These are phyloP conservation scores for Thelaira solivaga DNA, from an alignment of 2,888 invertebrate genomes.

Conservation along the genomic window DNA sequence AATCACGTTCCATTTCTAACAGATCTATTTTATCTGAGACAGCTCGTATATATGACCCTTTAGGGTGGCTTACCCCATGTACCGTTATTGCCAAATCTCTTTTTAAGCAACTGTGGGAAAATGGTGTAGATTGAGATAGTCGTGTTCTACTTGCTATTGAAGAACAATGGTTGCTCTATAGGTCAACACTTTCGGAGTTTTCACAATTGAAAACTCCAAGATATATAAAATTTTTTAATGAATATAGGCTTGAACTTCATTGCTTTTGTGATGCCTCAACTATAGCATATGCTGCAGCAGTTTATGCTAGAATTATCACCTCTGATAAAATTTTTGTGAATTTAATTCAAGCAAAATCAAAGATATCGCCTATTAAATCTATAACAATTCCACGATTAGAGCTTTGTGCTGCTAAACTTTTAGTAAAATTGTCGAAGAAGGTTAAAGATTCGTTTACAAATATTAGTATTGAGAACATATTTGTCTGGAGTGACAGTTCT, in stretches of 20 bases:
- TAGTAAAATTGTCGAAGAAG: not conserved
- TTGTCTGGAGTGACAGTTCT: slow-evolving; percentile 8
- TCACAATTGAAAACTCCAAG: slow-evolving; percentile 9
- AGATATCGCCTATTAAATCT: too few relatives aligned
- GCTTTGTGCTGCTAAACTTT: slow-evolving; percentile 26
- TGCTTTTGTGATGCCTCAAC: slow-evolving; percentile 30
- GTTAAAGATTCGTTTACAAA: not conserved
- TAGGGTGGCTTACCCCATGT: too few relatives aligned
- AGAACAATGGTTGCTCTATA: not conserved
- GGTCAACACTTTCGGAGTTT: not conserved
- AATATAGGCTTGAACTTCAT: not conserved
- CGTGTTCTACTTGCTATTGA: not conserved
- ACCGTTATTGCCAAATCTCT: too few relatives aligned
- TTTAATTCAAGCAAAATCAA: too few relatives aligned
- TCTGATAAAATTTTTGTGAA: slow-evolving; percentile 8
- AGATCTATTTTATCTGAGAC: slow-evolving; percentile 15
- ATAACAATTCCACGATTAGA: slow-evolving; percentile 22
- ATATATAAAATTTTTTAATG: not conserved
- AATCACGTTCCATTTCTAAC: not conserved
- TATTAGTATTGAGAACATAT: slow-evolving; percentile 12
- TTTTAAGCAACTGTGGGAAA: slow-evolving; percentile 22
- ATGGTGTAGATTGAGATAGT: slow-evolving; percentile 16
- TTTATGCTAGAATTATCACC: slow-evolving; percentile 3
- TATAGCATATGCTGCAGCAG: slow-evolving; percentile 12
- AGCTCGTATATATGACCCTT: slow-evolving; percentile 14